These are phyloP conservation scores for Rhinolophus ferrumequinum DNA, from an alignment of 2,113 vertebrate species.

Conservation along the genomic window DNA sequence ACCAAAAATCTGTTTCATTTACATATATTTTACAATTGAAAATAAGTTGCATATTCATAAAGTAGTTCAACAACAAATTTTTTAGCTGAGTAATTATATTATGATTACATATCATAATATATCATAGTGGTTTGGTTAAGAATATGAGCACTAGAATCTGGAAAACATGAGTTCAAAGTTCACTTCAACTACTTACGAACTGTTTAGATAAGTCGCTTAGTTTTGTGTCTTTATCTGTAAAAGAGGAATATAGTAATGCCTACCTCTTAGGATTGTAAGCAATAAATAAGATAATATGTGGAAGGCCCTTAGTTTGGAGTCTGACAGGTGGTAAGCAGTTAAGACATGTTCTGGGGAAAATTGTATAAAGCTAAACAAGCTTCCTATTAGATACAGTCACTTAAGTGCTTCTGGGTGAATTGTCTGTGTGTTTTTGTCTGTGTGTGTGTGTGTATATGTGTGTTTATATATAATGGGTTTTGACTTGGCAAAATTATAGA, in stretches of 20 bases:
- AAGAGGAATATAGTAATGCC: background rate
- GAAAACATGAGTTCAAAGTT: slow-evolving; percentile 32
- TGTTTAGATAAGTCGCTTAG: background rate
- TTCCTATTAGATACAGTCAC: background rate
- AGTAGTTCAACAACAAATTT: background rate
- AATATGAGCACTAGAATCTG: slow-evolving; percentile 22
- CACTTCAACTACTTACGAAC: background rate
- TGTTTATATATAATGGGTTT: background rate
- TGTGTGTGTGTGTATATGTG: background rate
- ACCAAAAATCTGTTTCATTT: background rate
- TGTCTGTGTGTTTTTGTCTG: background rate
- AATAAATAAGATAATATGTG: background rate
- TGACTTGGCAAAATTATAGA: background rate
- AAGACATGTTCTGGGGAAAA: slow-evolving; percentile 46
- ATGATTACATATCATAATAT: background rate
- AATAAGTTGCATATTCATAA: background rate
- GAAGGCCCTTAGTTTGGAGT: slow-evolving; percentile 33
- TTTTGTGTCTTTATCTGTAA: background rate
- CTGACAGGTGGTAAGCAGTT: background rate
- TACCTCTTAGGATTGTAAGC: background rate
- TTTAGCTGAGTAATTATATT: background rate
- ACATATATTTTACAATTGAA: slow-evolving; percentile 27
- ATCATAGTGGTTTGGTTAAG: background rate
- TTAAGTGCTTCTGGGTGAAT: background rate
- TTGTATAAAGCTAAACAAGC: background rate